These are phyloP conservation scores for Gymnogyps californianus DNA, from an alignment of 2,113 vertebrate species.

Conservation along the genomic window DNA sequence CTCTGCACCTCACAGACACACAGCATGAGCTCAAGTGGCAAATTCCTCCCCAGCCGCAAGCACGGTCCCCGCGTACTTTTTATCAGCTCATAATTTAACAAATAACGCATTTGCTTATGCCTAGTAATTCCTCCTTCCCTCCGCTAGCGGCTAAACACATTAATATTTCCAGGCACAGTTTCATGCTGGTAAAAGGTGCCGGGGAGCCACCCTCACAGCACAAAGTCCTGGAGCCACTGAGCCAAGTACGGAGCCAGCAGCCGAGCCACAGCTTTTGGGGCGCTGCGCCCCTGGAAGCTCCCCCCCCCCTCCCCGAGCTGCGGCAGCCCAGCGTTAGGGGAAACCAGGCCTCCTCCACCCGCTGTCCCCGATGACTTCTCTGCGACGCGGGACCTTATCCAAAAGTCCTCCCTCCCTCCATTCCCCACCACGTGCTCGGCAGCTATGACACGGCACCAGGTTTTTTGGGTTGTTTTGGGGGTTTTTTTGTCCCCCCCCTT, in stretches of 20 bases:
- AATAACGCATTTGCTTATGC: conserved; percentile 38
- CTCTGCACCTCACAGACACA: background rate
- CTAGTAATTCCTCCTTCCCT: conserved; percentile 32
- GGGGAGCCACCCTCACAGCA: background rate
- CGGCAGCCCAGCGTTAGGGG: background rate
- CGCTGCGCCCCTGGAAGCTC: background rate
- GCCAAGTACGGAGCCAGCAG: background rate
- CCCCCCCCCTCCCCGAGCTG: background rate
- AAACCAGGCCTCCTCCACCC: background rate
- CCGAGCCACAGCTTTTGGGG: background rate
- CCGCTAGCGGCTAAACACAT: conserved; percentile 24
- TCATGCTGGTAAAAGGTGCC: conserved; percentile 3
- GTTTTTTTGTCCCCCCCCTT: background rate
- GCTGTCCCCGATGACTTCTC: background rate
- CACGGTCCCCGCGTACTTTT: background rate
- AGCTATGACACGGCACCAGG: background rate
- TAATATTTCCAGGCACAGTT: conserved; percentile 38
- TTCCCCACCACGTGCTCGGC: background rate
- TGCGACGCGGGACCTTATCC: background rate
- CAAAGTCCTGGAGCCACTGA: background rate
- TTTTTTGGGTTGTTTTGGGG: too few species aligned
- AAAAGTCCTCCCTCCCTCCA: background rate
- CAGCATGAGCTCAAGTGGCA: background rate
- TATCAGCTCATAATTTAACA: conserved; percentile 49
- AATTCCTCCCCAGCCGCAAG: background rate